Conservation (phyloP, 2,888 invertebrate species). For the Pachycephus smyrnensis region DNA sequence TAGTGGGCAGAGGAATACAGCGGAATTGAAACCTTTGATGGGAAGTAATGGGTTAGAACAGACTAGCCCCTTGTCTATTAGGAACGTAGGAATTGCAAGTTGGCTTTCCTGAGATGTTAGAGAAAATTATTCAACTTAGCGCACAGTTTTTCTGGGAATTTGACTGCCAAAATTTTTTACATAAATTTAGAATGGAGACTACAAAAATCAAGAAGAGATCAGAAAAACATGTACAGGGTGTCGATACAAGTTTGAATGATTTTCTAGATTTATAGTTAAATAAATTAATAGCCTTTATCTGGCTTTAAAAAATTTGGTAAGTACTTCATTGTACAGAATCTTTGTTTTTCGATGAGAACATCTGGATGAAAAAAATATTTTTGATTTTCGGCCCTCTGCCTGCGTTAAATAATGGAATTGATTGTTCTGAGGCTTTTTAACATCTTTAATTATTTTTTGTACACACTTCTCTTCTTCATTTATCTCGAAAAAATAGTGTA, state of each 20-base stretch:
- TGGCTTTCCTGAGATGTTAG: neutral
- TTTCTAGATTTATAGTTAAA: neutral
- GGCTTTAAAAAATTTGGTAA: neutral
- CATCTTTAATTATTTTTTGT: too few species aligned
- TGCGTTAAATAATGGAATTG: too few species aligned
- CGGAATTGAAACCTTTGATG: constrained; percentile 37
- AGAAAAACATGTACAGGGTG: neutral
- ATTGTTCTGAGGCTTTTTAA: too few species aligned
- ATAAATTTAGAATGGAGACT: neutral
- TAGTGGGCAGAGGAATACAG: constrained; percentile 12
- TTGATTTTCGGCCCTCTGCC: neutral
- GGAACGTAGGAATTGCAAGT: constrained; percentile 41
- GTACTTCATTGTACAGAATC: neutral
- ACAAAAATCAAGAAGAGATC: neutral
- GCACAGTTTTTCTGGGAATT: neutral
- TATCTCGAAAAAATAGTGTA: too few species aligned
- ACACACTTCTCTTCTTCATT: too few species aligned
- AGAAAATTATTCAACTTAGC: neutral
- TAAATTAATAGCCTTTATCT: neutral
- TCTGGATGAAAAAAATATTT: too few species aligned
- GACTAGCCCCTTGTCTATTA: constrained; percentile 49
- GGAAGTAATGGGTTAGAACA: constrained; percentile 60
- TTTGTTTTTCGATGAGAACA: neutral
- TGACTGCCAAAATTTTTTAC: neutral
- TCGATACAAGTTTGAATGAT: neutral